Conservation (phyloP, 2,888 invertebrate species). For the Frankliniella intonsa region DNA sequence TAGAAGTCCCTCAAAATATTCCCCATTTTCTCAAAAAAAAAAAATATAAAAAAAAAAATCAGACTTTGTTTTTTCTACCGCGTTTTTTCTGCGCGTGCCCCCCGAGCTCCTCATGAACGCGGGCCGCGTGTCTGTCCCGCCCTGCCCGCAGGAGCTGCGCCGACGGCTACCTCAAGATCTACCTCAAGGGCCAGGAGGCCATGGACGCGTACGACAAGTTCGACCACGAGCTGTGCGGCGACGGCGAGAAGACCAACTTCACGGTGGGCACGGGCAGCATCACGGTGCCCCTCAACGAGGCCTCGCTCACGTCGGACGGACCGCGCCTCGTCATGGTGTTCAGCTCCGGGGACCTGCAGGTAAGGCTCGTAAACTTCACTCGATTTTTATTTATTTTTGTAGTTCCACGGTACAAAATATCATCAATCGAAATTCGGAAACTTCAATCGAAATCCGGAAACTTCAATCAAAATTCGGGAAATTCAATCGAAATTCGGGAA, state of each 20-base stretch:
- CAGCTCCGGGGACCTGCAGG: slow-evolving; percentile 74
- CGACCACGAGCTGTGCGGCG: slow-evolving; percentile 88
- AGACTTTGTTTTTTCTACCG: too few species aligned
- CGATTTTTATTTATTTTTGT: too few species aligned
- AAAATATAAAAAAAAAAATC: too few species aligned
- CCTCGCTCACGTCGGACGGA: slow-evolving; percentile 65
- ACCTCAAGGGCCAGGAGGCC: slow-evolving; percentile 86
- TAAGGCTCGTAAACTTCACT: too few species aligned
- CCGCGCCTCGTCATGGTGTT: slow-evolving; percentile 92
- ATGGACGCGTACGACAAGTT: slow-evolving; percentile 90
- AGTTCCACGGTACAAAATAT: too few species aligned
- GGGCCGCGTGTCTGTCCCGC: neutral
- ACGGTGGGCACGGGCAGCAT: slow-evolving; percentile 33
- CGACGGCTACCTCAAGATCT: slow-evolving; percentile 86
- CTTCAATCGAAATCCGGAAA: too few species aligned
- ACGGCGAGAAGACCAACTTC: slow-evolving; percentile 70
- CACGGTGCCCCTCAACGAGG: neutral
- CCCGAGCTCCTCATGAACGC: neutral
- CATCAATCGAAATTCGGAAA: too few species aligned
- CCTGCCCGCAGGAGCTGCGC: slow-evolving; percentile 58
- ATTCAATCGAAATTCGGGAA: too few species aligned
- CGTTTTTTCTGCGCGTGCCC: neutral
- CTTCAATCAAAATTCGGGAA: too few species aligned
- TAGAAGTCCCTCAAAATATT: too few species aligned
- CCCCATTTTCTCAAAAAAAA: too few species aligned